Percentiles rank a stretch among this genome's conserved stretches.
Conservation (phyloP, 2,888 invertebrate genomes). For the Muschampia plurimacula region DNA sequence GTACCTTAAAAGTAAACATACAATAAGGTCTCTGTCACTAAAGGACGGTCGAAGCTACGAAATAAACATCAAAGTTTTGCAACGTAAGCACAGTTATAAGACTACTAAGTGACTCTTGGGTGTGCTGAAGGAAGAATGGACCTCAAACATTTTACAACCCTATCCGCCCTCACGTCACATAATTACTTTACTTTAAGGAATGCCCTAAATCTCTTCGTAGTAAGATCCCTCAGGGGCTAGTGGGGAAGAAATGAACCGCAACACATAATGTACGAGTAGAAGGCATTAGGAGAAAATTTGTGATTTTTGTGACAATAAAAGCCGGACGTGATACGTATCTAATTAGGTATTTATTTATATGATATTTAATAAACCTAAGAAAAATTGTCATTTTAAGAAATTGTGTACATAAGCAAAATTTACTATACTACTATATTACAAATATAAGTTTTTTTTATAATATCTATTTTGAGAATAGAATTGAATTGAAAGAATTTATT, state of each 20-base stretch:
- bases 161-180: slow-evolving; percentile 33
- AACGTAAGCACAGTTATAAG: slow-evolving; percentile 19
- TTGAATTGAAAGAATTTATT: too few relatives aligned
- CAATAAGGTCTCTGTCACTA: background rate
- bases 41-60: background rate
- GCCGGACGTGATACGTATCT: background rate
- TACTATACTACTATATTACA: too few relatives aligned
- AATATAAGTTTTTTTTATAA: too few relatives aligned
- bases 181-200: slow-evolving; percentile 40
- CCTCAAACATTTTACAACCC: slow-evolving; percentile 36
- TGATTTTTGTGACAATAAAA: slow-evolving; percentile 19
- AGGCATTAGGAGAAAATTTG: slow-evolving; percentile 14
- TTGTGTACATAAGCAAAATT: background rate
- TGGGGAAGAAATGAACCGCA: slow-evolving; percentile 34
- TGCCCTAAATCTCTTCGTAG: slow-evolving; percentile 35
- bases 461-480: too few relatives aligned
- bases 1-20: background rate
- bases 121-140: slow-evolving; percentile 41
- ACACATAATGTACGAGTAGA: slow-evolving; percentile 15
- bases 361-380: background rate
- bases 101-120: slow-evolving; percentile 40
- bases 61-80: slow-evolving; percentile 19
- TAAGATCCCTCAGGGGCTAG: slow-evolving; percentile 32
- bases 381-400: too few relatives aligned
- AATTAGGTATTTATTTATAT: background rate